Percentiles rank a stretch among this genome's conserved stretches.
Evolutionary conservation across 2,113 vertebrate genomes (phyloP).

Genomic region (Morone chrysops): DNA sequence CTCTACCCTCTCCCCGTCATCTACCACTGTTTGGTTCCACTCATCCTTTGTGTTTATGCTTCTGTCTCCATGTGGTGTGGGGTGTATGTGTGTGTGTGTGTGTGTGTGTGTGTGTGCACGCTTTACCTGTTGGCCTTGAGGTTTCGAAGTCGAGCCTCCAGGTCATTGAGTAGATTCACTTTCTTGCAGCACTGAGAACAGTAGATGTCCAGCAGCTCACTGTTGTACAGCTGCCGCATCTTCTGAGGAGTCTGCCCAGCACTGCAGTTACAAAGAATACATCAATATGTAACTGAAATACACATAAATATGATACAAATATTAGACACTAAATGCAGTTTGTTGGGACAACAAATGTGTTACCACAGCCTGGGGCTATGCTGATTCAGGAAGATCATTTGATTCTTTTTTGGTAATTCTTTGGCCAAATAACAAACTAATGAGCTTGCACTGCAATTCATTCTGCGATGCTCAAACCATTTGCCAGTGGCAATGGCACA

Average conservation of each 20-base stretch:
- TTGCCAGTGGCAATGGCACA: not conserved
- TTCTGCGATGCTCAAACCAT: not conserved
- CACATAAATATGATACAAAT: no score
- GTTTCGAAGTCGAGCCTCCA: conserved; percentile 94
- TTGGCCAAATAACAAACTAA: not conserved
- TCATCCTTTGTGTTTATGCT: not conserved
- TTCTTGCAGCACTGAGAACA: conserved; percentile 99
- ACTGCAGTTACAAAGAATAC: conserved; percentile 72
- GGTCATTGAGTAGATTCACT: conserved; percentile 94
- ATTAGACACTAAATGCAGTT: not conserved
- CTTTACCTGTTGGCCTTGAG: conserved; percentile 94
- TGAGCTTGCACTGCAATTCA: not conserved
- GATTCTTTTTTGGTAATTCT: not conserved
- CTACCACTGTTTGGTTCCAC: not conserved
- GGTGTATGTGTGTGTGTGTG: not conserved
- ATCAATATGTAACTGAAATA: not conserved
- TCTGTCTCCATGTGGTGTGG: not conserved
- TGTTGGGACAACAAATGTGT: not conserved
- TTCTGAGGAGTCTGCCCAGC: conserved; percentile 94
- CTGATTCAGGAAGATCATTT: not conserved
- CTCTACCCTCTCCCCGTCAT: not conserved
- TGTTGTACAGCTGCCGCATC: conserved; percentile 88
- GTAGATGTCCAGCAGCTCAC: conserved; percentile 92
- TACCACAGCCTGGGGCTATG: not conserved
- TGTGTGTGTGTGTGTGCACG: not conserved